Evolutionary conservation across 2,113 vertebrate genomes (phyloP), one percentile per base, ranked within the genome.

Genomic region (Lates calcarifer): DNA sequence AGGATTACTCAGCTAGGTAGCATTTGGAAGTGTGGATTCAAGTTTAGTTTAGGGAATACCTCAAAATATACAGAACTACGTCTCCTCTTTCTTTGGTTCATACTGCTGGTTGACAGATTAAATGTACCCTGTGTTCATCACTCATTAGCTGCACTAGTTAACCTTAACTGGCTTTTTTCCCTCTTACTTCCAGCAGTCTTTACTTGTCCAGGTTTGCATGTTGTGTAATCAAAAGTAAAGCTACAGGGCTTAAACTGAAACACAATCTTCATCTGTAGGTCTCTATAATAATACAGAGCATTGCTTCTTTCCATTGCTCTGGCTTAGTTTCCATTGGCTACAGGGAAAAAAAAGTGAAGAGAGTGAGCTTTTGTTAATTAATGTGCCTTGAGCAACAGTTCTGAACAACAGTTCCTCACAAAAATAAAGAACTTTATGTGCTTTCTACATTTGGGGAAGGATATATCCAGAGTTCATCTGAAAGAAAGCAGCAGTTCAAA

Each of bases 181-280:
- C 43, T 62, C 5, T 26, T 64, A 17, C 43, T 6, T 24, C 26
- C 7, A 60, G 29, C 51, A 29, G 56, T 43, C 3, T 37, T 5
- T 5, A 62, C 33, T 22, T 11, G 39, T 28, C 7, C 1, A 60
- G 2, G 12, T 77, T 24, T 71, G 29, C 13, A n/a, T 57, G 31
- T 47, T 74, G 47, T 37, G 74, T 20, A 65, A 55, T 73, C 12
- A n/a, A 39, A 7, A 71, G 17, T 8, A 29, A 78, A 47, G 43
- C 60, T 31, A 0, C 1, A 58, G 2, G 47, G 47, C 31, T 72
- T 10, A 49, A 39, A 69, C 13, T 37, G 20, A 28, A 70, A 71
- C 12, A 24, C 69, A 22, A 13, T 39, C 26, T 24, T 37, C 20
- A 43, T 47, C 29, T 57, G 49, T 6, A 3, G 17, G 6, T 7